Evolutionary conservation across 2,113 vertebrate genomes (phyloP), one percentile per base, ranked within the genome.

Genomic region (Ceyx cyanopectus): DNA sequence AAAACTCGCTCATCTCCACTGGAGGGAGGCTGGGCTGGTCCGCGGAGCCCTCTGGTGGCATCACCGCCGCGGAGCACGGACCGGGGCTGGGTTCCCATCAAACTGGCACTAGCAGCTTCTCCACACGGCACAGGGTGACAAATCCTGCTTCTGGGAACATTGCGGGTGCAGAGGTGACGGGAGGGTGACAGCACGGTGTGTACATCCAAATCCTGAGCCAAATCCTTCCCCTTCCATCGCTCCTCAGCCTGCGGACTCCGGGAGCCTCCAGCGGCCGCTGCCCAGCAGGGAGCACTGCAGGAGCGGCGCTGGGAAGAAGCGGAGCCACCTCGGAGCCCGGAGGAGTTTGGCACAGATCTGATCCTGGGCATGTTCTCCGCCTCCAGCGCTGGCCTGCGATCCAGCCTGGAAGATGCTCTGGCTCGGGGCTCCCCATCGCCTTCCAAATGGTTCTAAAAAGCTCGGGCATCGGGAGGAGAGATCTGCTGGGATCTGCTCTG

Each of bases 261-360:
- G 37, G 37, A 37, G 37, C 10, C 57, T 65, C 18, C 63, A 3
- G 43, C 76, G 18, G 78, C 5, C 37, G 0, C 4, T 81, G 6
- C 75, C 96, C 96, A 90, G 89, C 95, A 96, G 96, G 81, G 95
- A 76, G 96, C 94, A 85, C 82, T 91, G 40, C 45, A 57, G 50
- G 89, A 96, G 79, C 94, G 29, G 7, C 4, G 24, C 24, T 69
- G 37, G 37, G 37, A 37, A 3, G 80, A 26, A 76, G 54, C 74
- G 9, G 24, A 80, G 37, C 2, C 41, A 11, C 75, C 40, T 8
- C 4, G 2, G 26, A 30, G 81, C 80, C 2, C 17, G 0, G 53
- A 43, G 48, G 21, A 30, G 9, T 9, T 1, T 0, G 24, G 27
- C 48, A 1, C 48, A 34, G 68, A 9, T 41, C 51, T 37, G 65